Percentiles rank a stretch among this genome's conserved stretches.
Conservation (phyloP, 2,113 vertebrate genomes). For the Conger conger region DNA sequence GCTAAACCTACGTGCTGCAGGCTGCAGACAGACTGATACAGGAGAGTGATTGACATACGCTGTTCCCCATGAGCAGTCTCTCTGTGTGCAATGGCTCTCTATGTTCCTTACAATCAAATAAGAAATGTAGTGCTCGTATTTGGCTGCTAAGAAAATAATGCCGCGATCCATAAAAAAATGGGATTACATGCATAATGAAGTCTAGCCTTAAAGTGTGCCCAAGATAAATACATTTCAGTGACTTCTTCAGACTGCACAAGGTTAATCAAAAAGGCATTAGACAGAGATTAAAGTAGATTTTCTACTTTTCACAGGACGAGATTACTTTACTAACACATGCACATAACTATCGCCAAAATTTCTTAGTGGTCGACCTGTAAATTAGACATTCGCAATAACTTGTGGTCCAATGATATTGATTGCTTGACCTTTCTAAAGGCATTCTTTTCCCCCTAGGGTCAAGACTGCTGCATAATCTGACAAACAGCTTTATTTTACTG, state of each 20-base stretch:
- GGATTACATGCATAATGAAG: constrained; percentile 44
- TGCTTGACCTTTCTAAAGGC: too few relatives aligned
- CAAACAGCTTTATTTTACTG: neutral
- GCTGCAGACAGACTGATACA: neutral
- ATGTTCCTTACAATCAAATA: constrained; percentile 1
- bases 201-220: constrained; percentile 26
- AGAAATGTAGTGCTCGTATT: constrained; percentile 24
- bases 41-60: constrained; percentile 23
- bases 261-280: neutral
- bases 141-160: constrained; percentile 33
- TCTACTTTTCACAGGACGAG: too few relatives aligned
- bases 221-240: constrained; percentile 38
- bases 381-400: neutral
- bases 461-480: neutral
- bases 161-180: constrained; percentile 36
- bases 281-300: neutral
- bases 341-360: neutral
- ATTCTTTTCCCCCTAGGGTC: neutral
- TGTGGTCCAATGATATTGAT: too few relatives aligned
- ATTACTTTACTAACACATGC: too few relatives aligned
- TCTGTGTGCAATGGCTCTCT: neutral
- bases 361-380: neutral
- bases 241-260: neutral
- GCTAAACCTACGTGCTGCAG: neutral
- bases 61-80: neutral